These are phyloP conservation scores for Reticulitermes lucifugus DNA, from an alignment of 2,888 invertebrate species.

Conservation along the genomic window DNA sequence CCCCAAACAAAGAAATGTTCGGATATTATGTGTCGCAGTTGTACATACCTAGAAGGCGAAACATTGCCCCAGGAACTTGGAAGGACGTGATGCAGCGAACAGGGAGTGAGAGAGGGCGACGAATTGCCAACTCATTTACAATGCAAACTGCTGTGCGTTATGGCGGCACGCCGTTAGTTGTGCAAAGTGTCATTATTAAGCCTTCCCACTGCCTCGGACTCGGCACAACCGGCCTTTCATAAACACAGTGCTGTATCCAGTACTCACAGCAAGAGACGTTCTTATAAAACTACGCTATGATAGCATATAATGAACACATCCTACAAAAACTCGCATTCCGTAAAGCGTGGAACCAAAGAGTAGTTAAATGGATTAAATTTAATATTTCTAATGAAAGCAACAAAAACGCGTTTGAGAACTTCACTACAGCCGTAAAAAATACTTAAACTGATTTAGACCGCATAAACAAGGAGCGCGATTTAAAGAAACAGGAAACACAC, in stretches of 20 bases:
- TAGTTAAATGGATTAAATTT: too few relatives aligned
- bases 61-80: slow-evolving; percentile 12
- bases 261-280: background rate
- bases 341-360: too few relatives aligned
- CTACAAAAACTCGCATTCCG: too few relatives aligned
- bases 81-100: background rate
- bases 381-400: too few relatives aligned
- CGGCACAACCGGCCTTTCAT: background rate
- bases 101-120: background rate
- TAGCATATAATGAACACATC: too few relatives aligned
- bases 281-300: background rate
- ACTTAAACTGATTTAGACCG: too few relatives aligned
- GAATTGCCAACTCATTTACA: slow-evolving; percentile 37
- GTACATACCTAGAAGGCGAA: background rate
- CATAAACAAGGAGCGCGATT: too few relatives aligned
- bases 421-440: too few relatives aligned
- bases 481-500: too few relatives aligned
- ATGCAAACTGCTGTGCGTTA: slow-evolving; percentile 35
- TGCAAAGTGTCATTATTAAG: slow-evolving; percentile 33
- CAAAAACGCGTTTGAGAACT: too few relatives aligned
- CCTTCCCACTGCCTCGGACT: background rate
- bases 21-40: background rate
- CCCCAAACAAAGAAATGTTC: background rate
- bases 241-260: background rate
- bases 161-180: background rate